A percentile compares a stretch with the other conserved stretches of the same genome.
These are phyloP conservation scores for Prunella strophiata DNA, from an alignment of 2,797 vertebrate genomes.

Conservation along the genomic window DNA sequence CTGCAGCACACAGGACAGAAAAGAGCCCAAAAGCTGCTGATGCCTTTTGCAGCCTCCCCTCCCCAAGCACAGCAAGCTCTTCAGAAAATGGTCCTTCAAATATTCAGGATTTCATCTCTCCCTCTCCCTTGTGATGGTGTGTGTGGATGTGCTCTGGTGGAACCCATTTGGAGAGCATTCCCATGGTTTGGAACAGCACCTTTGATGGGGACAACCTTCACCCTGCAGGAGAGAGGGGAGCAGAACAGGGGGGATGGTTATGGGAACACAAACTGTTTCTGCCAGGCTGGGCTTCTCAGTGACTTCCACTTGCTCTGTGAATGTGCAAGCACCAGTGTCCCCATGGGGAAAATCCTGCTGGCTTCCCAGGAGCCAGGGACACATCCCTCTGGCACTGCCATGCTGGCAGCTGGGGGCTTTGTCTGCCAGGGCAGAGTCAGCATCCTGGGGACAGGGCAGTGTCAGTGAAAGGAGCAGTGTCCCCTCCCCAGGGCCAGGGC, in stretches of 20 bases:
- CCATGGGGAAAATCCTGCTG: background rate
- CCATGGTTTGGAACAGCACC: background rate
- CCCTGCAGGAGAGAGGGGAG: background rate
- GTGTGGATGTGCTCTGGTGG: background rate
- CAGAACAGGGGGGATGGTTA: background rate
- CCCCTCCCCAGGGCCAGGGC: background rate
- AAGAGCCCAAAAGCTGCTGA: accelerated
- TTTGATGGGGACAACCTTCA: background rate
- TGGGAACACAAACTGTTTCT: background rate
- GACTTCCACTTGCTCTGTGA: accelerated
- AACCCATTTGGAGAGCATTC: accelerated
- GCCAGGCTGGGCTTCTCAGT: background rate
- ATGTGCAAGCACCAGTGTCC: accelerated
- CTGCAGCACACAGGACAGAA: background rate
- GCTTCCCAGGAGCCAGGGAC: accelerated
- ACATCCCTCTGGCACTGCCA: background rate
- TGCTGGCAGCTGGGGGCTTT: background rate
- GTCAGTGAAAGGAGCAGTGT: background rate
- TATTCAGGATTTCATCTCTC: background rate
- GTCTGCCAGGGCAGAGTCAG: no score
- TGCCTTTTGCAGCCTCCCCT: background rate
- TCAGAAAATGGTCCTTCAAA: background rate
- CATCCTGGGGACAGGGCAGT: background rate
- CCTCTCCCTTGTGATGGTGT: background rate
- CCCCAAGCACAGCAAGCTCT: background rate